Evolutionary conservation across 1,140 invertebrate genomes (phyloP).

Genomic region (Plectrocnemia conspersa): DNA sequence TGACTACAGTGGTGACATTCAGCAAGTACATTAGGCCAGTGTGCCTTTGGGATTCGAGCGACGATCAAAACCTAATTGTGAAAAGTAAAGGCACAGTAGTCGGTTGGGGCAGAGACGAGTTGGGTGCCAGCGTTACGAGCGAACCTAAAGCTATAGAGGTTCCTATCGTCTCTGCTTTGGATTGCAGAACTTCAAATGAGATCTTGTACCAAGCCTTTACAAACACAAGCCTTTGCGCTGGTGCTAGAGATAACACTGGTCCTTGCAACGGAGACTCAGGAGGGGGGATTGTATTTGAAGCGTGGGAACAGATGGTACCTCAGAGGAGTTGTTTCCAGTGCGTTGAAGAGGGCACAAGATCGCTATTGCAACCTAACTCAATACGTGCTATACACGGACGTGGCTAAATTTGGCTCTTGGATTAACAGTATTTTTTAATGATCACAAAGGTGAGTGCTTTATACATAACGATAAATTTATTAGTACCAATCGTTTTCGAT

Average conservation of each 20-base stretch:
- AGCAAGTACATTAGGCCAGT: conserved; percentile 45
- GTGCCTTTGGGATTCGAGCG: conserved; percentile 49
- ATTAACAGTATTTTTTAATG: too few species aligned
- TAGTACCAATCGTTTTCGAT: too few species aligned
- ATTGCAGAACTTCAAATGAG: conserved; percentile 33
- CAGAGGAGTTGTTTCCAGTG: conserved; percentile 50
- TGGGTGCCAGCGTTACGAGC: conserved; percentile 29
- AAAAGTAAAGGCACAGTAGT: conserved; percentile 43
- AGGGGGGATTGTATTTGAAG: conserved; percentile 42
- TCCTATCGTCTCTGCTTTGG: conserved; percentile 43
- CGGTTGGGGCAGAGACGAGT: conserved; percentile 45
- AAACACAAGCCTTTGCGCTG: conserved; percentile 46
- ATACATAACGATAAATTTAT: too few species aligned
- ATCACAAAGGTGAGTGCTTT: too few species aligned
- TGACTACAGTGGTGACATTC: conserved; percentile 37
- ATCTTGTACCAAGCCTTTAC: conserved; percentile 36
- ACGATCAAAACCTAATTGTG: conserved; percentile 40
- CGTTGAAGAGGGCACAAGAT: conserved; percentile 39
- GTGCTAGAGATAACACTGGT: conserved; percentile 42
- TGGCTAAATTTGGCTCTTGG: conserved; percentile 48
- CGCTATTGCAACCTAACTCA: conserved; percentile 48
- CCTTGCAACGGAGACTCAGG: conserved; percentile 50
- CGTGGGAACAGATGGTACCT: conserved; percentile 42
- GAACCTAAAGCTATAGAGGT: conserved; percentile 39
- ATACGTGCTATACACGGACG: conserved; percentile 52